These are phyloP conservation scores for Ashinkailepas kermadecensis DNA, from an alignment of 2,888 invertebrate species.

Conservation along the genomic window DNA sequence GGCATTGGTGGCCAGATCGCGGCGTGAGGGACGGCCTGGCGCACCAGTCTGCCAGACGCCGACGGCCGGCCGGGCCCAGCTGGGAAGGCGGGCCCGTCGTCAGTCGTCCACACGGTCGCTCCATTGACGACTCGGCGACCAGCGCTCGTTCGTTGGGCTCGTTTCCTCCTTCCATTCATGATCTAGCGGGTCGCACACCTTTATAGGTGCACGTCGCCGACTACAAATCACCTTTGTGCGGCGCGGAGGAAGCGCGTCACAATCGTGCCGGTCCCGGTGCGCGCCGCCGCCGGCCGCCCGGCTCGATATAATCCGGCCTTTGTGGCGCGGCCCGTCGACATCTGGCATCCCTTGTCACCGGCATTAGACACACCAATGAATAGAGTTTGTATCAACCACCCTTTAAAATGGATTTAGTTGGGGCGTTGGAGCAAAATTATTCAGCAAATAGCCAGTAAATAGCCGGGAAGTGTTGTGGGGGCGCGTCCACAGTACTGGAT, in stretches of 20 bases:
- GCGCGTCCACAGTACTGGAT: background rate
- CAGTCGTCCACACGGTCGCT: background rate
- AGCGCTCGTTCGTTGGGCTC: background rate
- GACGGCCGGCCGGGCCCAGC: too few relatives aligned
- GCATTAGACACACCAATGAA: slow-evolving; percentile 22
- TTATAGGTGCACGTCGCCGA: background rate
- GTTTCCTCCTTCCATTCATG: slow-evolving; percentile 9
- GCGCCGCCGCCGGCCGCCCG: background rate
- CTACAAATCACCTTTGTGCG: slow-evolving; percentile 18
- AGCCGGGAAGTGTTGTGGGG: slow-evolving; percentile 22
- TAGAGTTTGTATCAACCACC: slow-evolving; percentile 20
- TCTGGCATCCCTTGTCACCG: slow-evolving; percentile 9
- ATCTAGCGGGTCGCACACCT: background rate
- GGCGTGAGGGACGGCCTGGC: too few relatives aligned
- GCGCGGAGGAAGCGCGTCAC: background rate
- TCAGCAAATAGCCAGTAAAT: slow-evolving; percentile 18
- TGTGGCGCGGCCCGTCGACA: slow-evolving; percentile 8
- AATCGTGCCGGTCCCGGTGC: background rate
- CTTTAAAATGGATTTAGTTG: slow-evolving; percentile 22
- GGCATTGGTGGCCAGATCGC: too few relatives aligned
- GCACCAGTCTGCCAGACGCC: too few relatives aligned
- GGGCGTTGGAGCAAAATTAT: slow-evolving; percentile 5
- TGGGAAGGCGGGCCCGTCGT: too few relatives aligned
- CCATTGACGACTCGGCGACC: slow-evolving; percentile 1
- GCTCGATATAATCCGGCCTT: slow-evolving; percentile 20